These are phyloP conservation scores for Climacteris rufus DNA, from an alignment of 2,113 vertebrate species.

Conservation along the genomic window DNA sequence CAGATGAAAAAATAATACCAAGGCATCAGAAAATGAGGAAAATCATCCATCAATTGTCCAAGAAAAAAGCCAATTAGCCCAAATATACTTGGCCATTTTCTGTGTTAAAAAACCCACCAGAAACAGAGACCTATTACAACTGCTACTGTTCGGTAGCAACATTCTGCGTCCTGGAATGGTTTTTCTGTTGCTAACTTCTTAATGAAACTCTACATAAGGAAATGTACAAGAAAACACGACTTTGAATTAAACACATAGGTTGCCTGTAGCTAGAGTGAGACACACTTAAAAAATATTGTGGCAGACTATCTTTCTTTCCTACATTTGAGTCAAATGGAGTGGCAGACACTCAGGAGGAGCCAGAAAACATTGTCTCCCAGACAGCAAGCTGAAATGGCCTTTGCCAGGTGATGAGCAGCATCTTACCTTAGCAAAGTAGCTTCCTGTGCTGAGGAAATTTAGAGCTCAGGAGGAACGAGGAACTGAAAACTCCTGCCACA, in stretches of 20 bases:
- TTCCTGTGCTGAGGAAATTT: background rate
- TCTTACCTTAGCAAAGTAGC: background rate
- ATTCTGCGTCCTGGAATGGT: background rate
- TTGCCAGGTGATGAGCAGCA: background rate
- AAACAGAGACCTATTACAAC: background rate
- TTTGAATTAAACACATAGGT: background rate
- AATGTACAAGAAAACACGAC: fast-evolving
- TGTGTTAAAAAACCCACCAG: background rate
- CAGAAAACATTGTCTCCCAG: background rate
- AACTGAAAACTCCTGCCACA: background rate
- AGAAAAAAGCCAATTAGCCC: background rate
- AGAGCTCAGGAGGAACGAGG: fast-evolving
- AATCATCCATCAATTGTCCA: background rate
- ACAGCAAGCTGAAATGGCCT: background rate
- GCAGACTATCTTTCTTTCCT: background rate
- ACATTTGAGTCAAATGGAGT: background rate
- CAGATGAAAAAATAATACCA: background rate
- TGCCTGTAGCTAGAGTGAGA: background rate
- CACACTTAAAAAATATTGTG: fast-evolving
- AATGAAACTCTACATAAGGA: background rate
- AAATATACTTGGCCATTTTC: background rate
- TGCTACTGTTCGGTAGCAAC: background rate
- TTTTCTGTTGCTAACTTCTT: background rate
- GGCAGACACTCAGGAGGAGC: background rate
- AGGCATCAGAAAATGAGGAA: background rate